Conservation (phyloP, 30 jellyfish, hydroid and myxozoan genomes). For the Catostylus mosaicus region DNA sequence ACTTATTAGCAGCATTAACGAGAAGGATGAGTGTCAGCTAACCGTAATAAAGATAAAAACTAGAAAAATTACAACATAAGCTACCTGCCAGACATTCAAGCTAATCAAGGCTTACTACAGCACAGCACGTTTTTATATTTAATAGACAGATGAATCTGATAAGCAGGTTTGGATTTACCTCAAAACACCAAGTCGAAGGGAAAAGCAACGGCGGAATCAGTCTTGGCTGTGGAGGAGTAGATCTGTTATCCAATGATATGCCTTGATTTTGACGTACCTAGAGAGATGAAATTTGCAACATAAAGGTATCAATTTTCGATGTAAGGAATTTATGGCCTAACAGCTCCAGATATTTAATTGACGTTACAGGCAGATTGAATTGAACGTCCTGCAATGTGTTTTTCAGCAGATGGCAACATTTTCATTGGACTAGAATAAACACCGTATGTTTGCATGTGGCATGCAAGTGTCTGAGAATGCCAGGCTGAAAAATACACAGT, state of each 20-base stretch:
- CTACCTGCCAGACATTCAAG: background rate
- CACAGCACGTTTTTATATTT: background rate
- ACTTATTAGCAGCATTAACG: background rate
- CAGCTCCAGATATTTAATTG: no score
- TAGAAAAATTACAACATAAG: background rate
- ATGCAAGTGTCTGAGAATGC: no score
- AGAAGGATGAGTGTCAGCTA: background rate
- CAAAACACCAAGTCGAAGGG: conserved; percentile 95
- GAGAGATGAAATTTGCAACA: background rate
- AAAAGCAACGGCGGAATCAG: conserved; percentile 88
- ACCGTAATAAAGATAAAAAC: background rate
- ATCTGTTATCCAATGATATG: conserved; percentile 78
- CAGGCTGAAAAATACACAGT: no score
- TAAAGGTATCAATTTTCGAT: no score
- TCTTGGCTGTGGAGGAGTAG: conserved; percentile 92
- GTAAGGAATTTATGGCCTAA: no score
- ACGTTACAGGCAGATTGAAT: no score
- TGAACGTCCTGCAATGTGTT: no score
- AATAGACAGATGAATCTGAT: background rate
- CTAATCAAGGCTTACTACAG: background rate
- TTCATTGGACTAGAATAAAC: no score
- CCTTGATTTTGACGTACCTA: conserved; percentile 93
- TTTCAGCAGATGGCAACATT: no score
- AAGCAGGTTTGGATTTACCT: conserved; percentile 54
- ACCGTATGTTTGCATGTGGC: no score